A percentile compares a stretch with the other conserved stretches of the same genome.
These are phyloP conservation scores for Astyanax mexicanus DNA, from an alignment of 2,797 vertebrate species.

Conservation along the genomic window DNA sequence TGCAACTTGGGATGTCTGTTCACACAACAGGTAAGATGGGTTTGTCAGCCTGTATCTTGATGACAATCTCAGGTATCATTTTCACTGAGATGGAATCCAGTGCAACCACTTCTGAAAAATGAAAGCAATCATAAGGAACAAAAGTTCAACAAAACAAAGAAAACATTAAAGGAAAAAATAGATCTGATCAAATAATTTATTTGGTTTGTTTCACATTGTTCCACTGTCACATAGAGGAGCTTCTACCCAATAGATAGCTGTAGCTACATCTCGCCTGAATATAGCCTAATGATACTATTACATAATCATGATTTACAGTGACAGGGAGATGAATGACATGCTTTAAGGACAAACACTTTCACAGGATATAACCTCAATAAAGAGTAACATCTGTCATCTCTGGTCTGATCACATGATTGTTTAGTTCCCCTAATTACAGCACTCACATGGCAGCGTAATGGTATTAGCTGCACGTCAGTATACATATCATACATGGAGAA, in stretches of 20 bases:
- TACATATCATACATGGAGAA: not conserved
- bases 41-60: too few species aligned
- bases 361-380: not conserved
- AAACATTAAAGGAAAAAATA: too few species aligned
- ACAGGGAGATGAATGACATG: not conserved
- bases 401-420: not conserved
- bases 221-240: not conserved
- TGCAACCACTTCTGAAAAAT: too few species aligned
- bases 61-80: too few species aligned
- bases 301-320: not conserved
- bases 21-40: too few species aligned
- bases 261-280: not conserved
- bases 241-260: not conserved
- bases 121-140: too few species aligned
- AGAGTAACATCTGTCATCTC: not conserved
- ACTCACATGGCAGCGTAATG: not conserved
- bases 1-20: too few species aligned
- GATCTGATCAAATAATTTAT: too few species aligned
- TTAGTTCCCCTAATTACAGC: not conserved
- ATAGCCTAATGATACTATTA: not conserved
- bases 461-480: not conserved
- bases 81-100: too few species aligned
- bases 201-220: not conserved
- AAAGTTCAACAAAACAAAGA: too few species aligned
- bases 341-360: not conserved